phyloP scores from a whole-genome alignment of 2,888 invertebrate species.

The Nephrocerus scutellatus region DNA sequence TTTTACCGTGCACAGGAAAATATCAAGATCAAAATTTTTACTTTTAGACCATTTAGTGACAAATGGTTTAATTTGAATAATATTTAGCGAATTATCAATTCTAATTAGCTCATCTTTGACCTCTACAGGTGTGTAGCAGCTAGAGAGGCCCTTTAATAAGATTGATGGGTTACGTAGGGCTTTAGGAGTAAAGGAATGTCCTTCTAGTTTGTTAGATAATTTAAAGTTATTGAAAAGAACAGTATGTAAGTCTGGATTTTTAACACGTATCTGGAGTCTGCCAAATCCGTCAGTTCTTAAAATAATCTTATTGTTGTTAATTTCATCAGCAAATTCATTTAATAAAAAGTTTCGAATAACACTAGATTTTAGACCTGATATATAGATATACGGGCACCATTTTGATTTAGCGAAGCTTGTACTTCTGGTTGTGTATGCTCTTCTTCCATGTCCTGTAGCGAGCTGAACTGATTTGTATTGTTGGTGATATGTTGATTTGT shows the following conservation, averaged over 20 bases:
- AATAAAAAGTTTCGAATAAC: too few relatives aligned
- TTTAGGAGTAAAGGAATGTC: not conserved
- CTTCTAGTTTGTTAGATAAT: not conserved
- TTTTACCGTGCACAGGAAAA: not conserved
- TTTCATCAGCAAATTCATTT: too few relatives aligned
- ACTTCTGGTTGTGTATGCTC: too few relatives aligned
- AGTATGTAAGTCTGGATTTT: not conserved
- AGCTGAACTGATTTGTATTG: too few relatives aligned
- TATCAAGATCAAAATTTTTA: not conserved
- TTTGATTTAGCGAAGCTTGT: too few relatives aligned
- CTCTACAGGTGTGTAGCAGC: too few relatives aligned
- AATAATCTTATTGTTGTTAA: not conserved
- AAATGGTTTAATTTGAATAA: slow-evolving; percentile 4
- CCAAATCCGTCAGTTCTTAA: not conserved
- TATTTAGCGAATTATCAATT: too few relatives aligned
- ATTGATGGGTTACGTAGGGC: not conserved
- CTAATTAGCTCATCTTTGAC: too few relatives aligned
- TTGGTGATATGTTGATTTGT: too few relatives aligned
- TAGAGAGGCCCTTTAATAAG: not conserved
- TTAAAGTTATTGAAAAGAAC: not conserved
- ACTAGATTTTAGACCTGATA: too few relatives aligned
- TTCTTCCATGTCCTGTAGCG: too few relatives aligned
- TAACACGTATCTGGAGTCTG: not conserved
- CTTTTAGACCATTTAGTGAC: not conserved
- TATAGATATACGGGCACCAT: too few relatives aligned